These are phyloP conservation scores for Acanthoscelides obtectus DNA, from an alignment of 2,888 invertebrate species.

Conservation along the genomic window DNA sequence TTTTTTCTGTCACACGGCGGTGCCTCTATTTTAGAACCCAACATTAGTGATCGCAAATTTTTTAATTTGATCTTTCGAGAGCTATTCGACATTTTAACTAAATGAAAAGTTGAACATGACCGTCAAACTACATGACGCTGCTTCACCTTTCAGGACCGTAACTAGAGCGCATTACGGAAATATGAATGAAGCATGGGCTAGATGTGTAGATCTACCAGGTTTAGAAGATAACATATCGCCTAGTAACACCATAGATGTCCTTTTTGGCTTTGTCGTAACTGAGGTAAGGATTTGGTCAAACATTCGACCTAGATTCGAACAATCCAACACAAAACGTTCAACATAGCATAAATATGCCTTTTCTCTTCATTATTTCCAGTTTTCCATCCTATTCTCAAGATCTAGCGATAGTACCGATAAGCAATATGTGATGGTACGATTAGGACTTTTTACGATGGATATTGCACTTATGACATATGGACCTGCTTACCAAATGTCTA, in stretches of 20 bases:
- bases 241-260: conserved; percentile 65
- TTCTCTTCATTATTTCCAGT: conserved; percentile 45
- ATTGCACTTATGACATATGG: conserved; percentile 75
- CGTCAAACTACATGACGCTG: too few relatives aligned
- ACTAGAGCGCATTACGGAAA: conserved; percentile 24
- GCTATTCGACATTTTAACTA: too few relatives aligned
- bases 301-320: neutral
- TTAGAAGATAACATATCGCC: conserved; percentile 81
- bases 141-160: conserved; percentile 24
- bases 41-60: too few relatives aligned
- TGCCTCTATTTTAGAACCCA: too few relatives aligned
- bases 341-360: neutral
- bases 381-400: conserved; percentile 62
- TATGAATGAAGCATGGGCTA: conserved; percentile 63
- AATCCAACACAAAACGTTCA: neutral
- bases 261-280: conserved; percentile 68
- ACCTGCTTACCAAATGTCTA: conserved; percentile 67
- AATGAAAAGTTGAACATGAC: too few relatives aligned
- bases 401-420: conserved; percentile 62
- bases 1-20: too few relatives aligned
- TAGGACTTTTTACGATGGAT: conserved; percentile 67
- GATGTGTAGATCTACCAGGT: conserved; percentile 72
- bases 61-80: too few relatives aligned
- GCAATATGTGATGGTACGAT: conserved; percentile 68
- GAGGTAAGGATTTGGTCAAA: conserved; percentile 48